Evolutionary conservation across 2,113 vertebrate species (phyloP).

Genomic region (Podarcis cretensis): DNA sequence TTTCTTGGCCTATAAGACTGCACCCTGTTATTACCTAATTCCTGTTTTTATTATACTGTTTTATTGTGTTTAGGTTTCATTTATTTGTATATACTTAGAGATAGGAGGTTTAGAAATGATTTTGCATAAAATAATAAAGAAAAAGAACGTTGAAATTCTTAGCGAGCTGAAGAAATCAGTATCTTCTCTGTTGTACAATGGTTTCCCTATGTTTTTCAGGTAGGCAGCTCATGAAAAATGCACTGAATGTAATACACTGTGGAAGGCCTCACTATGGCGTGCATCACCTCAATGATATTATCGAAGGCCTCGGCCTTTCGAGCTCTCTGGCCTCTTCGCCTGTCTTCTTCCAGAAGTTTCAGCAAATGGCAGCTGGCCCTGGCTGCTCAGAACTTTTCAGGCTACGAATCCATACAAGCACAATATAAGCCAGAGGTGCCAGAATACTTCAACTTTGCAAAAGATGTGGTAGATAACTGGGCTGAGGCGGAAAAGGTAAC

Average conservation of each 20-base stretch:
- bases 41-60: too few relatives aligned
- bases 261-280: conserved; percentile 9
- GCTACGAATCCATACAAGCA: conserved; percentile 74
- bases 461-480: conserved; percentile 84
- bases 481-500: conserved; percentile 79
- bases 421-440: conserved; percentile 75
- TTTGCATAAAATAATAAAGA: background rate
- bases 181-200: background rate
- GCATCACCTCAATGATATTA: conserved; percentile 37
- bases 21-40: too few relatives aligned
- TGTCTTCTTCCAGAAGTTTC: conserved; percentile 39
- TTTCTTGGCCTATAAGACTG: too few relatives aligned
- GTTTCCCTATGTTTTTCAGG: conserved; percentile 53
- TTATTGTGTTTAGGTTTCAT: too few relatives aligned
- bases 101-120: background rate
- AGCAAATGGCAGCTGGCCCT: conserved; percentile 29
- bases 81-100: background rate
- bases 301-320: conserved; percentile 14
- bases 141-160: background rate
- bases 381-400: conserved; percentile 75
- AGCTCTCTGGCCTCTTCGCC: conserved; percentile 2
- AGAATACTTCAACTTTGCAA: conserved; percentile 84
- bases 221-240: background rate
- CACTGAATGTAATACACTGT: conserved; percentile 9
- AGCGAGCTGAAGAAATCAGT: background rate